phyloP scores from a whole-genome alignment of 2,888 invertebrate genomes.

The Boloria euphrosyne region DNA sequence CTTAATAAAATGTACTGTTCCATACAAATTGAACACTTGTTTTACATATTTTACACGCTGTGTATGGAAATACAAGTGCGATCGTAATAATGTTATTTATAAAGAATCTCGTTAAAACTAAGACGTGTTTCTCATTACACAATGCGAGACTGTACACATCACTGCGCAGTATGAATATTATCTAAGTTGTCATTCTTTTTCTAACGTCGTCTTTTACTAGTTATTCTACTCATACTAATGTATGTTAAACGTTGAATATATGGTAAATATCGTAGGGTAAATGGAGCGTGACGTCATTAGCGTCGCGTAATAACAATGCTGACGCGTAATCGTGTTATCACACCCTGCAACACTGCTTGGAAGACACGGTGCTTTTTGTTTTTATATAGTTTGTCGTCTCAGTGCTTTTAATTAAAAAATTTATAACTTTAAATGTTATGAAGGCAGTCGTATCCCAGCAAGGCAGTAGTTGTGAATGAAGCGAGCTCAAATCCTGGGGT shows the following conservation, averaged over 20 bases:
- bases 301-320: conserved; percentile 33
- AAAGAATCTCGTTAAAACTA: background rate
- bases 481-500: too few species aligned
- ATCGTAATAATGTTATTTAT: background rate
- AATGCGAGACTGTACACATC: conserved; percentile 13
- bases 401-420: too few species aligned
- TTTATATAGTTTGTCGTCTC: background rate
- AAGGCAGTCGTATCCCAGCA: too few species aligned
- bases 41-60: background rate
- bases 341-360: conserved; percentile 33
- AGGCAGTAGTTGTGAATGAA: too few species aligned
- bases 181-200: conserved; percentile 22
- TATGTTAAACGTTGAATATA: conserved; percentile 30
- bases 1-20: background rate
- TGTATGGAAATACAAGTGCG: background rate
- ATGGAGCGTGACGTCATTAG: conserved; percentile 42
- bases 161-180: conserved; percentile 19
- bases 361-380: conserved; percentile 4
- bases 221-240: conserved; percentile 23
- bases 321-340: conserved; percentile 37
- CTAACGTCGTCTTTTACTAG: conserved; percentile 23
- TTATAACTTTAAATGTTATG: too few species aligned
- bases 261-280: conserved; percentile 37
- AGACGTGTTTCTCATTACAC: conserved; percentile 8
- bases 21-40: background rate